Conservation (phyloP, 2,888 invertebrate species). For the Nudaria mundana region DNA sequence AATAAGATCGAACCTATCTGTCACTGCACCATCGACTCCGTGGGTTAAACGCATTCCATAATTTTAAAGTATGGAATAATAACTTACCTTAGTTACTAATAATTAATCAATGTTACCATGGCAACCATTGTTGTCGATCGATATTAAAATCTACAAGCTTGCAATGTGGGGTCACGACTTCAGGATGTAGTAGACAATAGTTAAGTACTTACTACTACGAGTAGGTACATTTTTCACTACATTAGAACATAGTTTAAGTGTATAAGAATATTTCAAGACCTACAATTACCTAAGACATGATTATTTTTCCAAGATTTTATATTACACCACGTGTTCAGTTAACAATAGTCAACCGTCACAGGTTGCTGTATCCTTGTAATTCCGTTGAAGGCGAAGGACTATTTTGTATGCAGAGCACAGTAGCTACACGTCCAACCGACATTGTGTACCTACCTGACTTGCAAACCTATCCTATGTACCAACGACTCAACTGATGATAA, state of each 20-base stretch:
- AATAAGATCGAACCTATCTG: background rate
- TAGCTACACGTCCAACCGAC: constrained; percentile 41
- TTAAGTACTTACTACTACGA: too few species aligned
- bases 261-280: too few species aligned
- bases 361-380: constrained; percentile 17
- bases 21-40: too few species aligned
- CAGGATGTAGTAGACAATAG: too few species aligned
- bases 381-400: constrained; percentile 57
- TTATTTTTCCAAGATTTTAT: background rate
- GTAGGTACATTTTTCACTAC: too few species aligned
- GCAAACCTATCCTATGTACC: constrained; percentile 43
- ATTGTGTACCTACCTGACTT: constrained; percentile 53
- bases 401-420: constrained; percentile 71
- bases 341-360: constrained; percentile 17
- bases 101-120: constrained; percentile 56
- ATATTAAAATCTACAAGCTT: background rate
- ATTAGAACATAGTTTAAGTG: too few species aligned
- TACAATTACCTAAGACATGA: too few species aligned
- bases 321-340: constrained; percentile 25
- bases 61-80: background rate
- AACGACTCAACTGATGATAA: constrained; percentile 5
- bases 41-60: too few species aligned
- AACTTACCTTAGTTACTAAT: background rate
- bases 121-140: constrained; percentile 31
- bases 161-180: background rate